phyloP scores from a whole-genome alignment of 2,113 vertebrate species.

The Marmota monax region DNA sequence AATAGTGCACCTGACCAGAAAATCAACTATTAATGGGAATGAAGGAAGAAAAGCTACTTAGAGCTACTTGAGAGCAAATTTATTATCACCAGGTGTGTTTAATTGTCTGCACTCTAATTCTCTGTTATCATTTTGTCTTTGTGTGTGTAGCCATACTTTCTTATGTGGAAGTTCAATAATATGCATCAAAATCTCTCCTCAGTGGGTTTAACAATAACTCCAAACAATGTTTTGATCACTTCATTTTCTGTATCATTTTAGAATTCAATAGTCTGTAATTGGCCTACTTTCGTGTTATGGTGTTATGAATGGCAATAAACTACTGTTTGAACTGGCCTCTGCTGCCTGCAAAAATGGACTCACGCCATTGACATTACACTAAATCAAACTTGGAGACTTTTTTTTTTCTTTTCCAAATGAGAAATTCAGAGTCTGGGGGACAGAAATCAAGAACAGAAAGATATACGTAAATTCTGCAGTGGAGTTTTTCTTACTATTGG shows the following conservation, averaged over 20 bases:
- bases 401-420: background rate
- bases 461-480: background rate
- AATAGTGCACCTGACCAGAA: constrained; percentile 86
- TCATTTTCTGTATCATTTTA: constrained; percentile 75
- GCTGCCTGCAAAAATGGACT: background rate
- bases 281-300: background rate
- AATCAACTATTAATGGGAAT: constrained; percentile 83
- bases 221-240: constrained; percentile 71
- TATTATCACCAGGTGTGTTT: constrained; percentile 80
- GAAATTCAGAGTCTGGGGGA: background rate
- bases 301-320: constrained; percentile 27
- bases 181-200: constrained; percentile 17
- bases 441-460: background rate
- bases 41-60: constrained; percentile 80
- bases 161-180: constrained; percentile 46
- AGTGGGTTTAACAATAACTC: constrained; percentile 65
- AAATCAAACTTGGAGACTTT: background rate
- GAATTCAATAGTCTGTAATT: constrained; percentile 37
- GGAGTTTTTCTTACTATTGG: background rate
- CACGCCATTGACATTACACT: background rate
- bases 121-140: constrained; percentile 51
- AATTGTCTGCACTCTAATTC: constrained; percentile 75
- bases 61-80: constrained; percentile 80
- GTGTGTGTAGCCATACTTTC: background rate
- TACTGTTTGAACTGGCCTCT: background rate